Evolutionary conservation across 30 jellyfish, hydroid and myxozoan species (phyloP), one percentile per base, ranked within the genome.

Genomic region (Clytia hemisphaerica): DNA sequence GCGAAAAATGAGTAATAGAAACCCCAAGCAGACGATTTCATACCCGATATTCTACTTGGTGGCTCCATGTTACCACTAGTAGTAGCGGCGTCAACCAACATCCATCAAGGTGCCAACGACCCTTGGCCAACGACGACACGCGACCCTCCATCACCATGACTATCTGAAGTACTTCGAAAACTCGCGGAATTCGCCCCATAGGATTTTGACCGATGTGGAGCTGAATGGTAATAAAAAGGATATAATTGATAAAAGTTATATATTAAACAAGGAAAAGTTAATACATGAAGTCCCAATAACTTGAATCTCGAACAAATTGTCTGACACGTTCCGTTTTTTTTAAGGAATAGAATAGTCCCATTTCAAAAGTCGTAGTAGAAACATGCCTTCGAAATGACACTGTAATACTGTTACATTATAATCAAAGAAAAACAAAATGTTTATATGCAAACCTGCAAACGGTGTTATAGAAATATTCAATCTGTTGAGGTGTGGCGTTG

Each of bases 401-500:
- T 24, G 2, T 14, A 2, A n/a, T 2, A 16, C 44, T n/a, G 36
- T 30, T 3, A 25, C 2, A 61, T 30, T 6, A 24, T 10, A 30
- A 5, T 9, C 3, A 3, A 37, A 5, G 37, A 28, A 2, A 4
- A 2, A 24, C n/a, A 21, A 51, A 25, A 16, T 19, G 50, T 48
- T 2, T 6, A 1, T n/a, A n/a, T n/a, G 19, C 25, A 18, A 65
- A 85, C 96, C 96, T 73, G 10, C 81, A 42, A 6, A 77, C 72
- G 22, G 84, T 32, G 21, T 64, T 53, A 72, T 85, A 85, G 63
- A 87, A 87, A n/a, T 42, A 51, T 47, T 64, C 80, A 35, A 67
- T 45, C 37, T 87, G 97, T 50, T 87, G 77, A 15, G 94, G 87
- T 4, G 97, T 78, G 2, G 94, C 94, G 40, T 65, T 65, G 27